Evolutionary conservation across 2,113 vertebrate genomes (phyloP).

Genomic region (Trachemys scripta): DNA sequence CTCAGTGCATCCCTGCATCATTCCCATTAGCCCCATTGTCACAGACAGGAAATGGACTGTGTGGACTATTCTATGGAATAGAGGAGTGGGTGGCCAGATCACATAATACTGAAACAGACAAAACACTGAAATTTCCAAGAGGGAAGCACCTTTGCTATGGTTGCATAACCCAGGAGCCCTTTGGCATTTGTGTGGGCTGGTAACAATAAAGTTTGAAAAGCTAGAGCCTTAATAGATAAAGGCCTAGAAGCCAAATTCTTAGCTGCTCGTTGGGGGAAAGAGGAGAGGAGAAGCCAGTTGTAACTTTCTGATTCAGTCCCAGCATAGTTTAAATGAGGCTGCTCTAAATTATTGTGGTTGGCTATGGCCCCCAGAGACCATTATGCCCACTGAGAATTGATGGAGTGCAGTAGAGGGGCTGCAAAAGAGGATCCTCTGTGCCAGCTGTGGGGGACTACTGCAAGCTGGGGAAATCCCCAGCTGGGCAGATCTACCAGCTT

Average conservation of each 20-base stretch:
- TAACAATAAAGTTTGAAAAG: neutral
- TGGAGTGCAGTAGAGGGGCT: neutral
- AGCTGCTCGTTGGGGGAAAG: neutral
- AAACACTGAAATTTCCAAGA: neutral
- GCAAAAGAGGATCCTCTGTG: rapidly evolving
- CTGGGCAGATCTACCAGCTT: neutral
- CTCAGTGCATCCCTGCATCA: neutral
- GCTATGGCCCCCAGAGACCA: neutral
- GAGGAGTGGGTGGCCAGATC: neutral
- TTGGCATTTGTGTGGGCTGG: neutral
- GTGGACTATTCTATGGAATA: rapidly evolving
- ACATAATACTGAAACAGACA: neutral
- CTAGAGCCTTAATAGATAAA: neutral
- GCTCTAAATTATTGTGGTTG: neutral
- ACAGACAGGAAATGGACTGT: neutral
- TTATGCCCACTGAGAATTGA: neutral
- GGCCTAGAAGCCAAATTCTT: neutral
- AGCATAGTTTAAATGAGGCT: neutral
- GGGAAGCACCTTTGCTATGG: neutral
- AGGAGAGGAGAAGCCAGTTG: neutral
- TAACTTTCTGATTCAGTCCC: neutral
- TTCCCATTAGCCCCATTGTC: neutral
- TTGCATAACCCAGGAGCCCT: neutral
- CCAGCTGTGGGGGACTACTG: neutral
- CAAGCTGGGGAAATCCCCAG: rapidly evolving